Conservation (phyloP, 2,113 vertebrate species). For the Antennarius striatus region DNA sequence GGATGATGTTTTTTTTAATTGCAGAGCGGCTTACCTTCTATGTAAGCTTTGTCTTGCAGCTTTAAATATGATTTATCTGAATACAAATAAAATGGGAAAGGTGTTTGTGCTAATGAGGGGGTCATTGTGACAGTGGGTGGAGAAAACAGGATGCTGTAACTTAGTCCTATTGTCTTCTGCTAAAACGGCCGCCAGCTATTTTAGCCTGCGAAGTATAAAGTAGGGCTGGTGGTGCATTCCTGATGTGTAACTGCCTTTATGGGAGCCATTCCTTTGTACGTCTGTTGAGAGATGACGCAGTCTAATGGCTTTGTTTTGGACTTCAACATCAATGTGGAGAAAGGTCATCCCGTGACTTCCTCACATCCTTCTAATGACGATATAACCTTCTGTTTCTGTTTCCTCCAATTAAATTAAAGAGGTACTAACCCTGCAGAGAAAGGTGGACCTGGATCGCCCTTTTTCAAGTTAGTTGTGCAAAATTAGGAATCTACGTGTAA, state of each 20-base stretch:
- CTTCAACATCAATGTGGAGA: slow-evolving; percentile 50
- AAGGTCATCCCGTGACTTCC: slow-evolving; percentile 44
- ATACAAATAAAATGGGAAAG: too few relatives aligned
- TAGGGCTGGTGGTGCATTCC: slow-evolving; percentile 41
- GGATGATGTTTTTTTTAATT: too few relatives aligned
- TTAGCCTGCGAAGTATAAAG: slow-evolving; percentile 47
- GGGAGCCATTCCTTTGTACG: slow-evolving; percentile 54
- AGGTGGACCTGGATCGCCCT: not conserved
- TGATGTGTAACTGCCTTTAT: slow-evolving; percentile 43
- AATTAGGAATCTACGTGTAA: not conserved
- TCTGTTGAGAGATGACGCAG: slow-evolving; percentile 48
- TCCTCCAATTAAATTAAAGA: not conserved
- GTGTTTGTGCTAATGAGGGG: not conserved
- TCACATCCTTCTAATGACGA: slow-evolving; percentile 34
- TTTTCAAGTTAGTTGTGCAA: not conserved
- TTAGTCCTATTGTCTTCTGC: slow-evolving; percentile 59
- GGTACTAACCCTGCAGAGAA: not conserved
- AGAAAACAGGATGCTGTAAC: slow-evolving; percentile 68
- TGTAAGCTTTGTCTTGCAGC: too few relatives aligned
- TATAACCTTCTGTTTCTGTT: slow-evolving; percentile 17
- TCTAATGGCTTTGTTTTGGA: slow-evolving; percentile 59
- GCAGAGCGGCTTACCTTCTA: too few relatives aligned
- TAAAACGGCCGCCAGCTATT: slow-evolving; percentile 57
- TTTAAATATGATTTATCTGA: too few relatives aligned
- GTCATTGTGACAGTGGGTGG: slow-evolving; percentile 38